Evolutionary conservation across 2,797 vertebrate genomes (phyloP).

Genomic region (Liparis tanakae): DNA sequence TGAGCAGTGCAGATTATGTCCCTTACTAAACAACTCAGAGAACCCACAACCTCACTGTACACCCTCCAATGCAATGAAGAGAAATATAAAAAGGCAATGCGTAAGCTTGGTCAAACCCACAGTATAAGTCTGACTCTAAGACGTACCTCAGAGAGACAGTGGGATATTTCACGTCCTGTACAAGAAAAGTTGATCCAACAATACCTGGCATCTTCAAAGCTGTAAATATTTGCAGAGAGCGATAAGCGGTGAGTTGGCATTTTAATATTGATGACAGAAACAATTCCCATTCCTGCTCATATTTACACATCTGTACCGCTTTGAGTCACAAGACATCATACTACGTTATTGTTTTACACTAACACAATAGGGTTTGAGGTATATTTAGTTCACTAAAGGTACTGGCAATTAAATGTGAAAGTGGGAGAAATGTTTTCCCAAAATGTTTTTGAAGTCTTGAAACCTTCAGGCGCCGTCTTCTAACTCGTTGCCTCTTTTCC

Average conservation of each 20-base stretch:
- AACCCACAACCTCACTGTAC: conserved; percentile 3
- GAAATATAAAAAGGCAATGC: conserved; percentile 7
- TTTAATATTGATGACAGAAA: conserved; percentile 66
- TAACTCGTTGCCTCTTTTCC: too few relatives aligned
- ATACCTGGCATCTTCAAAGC: conserved; percentile 53
- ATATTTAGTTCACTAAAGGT: background rate
- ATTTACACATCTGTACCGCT: background rate
- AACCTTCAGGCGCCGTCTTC: too few relatives aligned
- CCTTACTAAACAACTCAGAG: background rate
- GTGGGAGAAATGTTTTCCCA: background rate
- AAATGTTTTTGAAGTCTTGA: too few relatives aligned
- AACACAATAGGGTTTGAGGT: background rate
- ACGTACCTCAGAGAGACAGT: conserved; percentile 5
- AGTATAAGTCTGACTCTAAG: background rate
- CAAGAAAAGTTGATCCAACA: conserved; percentile 19
- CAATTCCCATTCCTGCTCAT: background rate
- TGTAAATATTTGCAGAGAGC: conserved; percentile 49
- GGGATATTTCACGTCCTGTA: conserved; percentile 20
- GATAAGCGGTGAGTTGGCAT: conserved; percentile 41
- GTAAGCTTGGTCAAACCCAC: background rate
- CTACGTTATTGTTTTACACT: background rate
- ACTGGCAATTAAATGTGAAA: background rate
- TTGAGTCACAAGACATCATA: background rate
- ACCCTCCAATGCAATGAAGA: conserved; percentile 12
- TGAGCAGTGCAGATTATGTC: too few relatives aligned